Evolutionary conservation across 2,113 vertebrate genomes (phyloP).

Genomic region (Plecturocebus donacophilus): DNA sequence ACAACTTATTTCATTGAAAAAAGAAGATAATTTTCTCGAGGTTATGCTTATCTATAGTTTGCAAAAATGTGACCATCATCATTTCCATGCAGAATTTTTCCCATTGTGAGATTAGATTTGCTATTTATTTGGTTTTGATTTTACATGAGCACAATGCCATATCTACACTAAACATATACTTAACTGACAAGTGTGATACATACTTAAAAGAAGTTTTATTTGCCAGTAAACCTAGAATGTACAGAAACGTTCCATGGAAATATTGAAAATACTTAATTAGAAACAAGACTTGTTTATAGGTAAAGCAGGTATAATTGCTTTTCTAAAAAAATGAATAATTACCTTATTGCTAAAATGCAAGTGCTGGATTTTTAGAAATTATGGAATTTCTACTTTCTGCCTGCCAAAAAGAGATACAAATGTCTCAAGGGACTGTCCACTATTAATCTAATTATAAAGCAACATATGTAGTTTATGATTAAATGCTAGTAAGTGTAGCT

Average conservation of each 20-base stretch:
- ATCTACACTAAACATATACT: neutral
- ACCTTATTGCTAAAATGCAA: constrained; percentile 71
- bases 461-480: constrained; percentile 41
- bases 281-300: neutral
- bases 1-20: neutral
- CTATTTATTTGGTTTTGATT: constrained; percentile 1
- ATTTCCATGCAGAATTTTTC: constrained; percentile 15
- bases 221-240: neutral
- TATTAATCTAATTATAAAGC: constrained; percentile 51
- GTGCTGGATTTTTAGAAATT: constrained; percentile 47
- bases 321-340: constrained; percentile 68
- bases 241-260: constrained; percentile 23
- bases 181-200: neutral
- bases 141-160: neutral
- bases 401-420: constrained; percentile 59
- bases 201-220: constrained; percentile 32
- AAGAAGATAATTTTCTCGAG: neutral
- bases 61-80: neutral
- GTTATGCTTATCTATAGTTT: neutral
- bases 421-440: constrained; percentile 31
- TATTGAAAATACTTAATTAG: constrained; percentile 33
- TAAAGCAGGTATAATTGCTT: constrained; percentile 35
- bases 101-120: neutral
- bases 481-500: neutral
- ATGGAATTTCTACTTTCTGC: constrained; percentile 51